phyloP scores from a whole-genome alignment of 1,140 invertebrate genomes.

The Cherax destructor region DNA sequence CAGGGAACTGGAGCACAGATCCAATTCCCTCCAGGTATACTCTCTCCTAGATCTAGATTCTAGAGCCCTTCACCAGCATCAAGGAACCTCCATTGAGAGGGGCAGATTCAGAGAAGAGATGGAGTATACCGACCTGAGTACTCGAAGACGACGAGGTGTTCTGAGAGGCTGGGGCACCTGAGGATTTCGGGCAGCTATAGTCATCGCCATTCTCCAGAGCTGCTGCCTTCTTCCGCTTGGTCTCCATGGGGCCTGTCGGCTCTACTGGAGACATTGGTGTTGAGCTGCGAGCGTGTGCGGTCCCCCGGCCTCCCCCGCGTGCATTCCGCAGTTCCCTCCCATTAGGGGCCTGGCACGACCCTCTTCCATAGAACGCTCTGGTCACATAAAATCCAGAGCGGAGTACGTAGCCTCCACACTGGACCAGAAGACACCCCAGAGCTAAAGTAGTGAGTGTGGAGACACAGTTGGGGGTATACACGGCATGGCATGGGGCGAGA shows the following conservation, averaged over 20 bases:
- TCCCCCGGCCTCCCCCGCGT: constrained; percentile 36
- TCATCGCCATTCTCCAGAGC: constrained; percentile 53
- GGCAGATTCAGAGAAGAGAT: no score
- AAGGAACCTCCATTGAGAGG: no score
- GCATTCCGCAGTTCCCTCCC: constrained; percentile 35
- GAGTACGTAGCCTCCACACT: background rate
- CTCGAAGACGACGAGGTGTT: background rate
- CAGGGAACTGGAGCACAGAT: no score
- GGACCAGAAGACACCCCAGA: no score
- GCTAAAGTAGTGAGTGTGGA: no score
- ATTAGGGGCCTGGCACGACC: constrained; percentile 20
- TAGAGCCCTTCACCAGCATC: no score
- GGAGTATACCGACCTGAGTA: background rate
- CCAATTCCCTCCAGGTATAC: no score
- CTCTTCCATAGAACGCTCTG: no score
- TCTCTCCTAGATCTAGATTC: no score
- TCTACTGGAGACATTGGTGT: constrained; percentile 43
- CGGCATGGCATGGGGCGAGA: no score
- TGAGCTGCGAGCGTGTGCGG: background rate
- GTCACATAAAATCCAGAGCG: background rate
- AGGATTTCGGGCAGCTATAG: constrained; percentile 19
- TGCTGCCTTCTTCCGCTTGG: constrained; percentile 43
- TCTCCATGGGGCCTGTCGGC: constrained; percentile 57
- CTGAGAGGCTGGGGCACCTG: constrained; percentile 7
- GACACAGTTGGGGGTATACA: no score